Base-by-base conservation (phyloP, 2,113 vertebrate species). In the Sigmodon hispidus region DNA sequence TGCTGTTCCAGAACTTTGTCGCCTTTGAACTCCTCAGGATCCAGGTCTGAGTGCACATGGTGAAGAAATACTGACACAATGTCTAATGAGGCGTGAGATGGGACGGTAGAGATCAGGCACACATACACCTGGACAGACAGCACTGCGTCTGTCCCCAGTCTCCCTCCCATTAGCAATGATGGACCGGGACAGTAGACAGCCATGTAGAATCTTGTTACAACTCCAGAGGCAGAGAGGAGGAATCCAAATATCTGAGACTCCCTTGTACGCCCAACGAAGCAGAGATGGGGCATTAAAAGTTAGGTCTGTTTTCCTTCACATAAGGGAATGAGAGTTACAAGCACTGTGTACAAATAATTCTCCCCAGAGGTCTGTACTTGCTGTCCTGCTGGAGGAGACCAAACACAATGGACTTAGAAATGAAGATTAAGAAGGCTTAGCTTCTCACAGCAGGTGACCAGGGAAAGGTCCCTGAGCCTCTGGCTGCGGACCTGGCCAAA, bases 401-500 rank as follows among this genome's bases (percentile, higher is more conserved):
- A 34, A 50, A 65, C 16, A 13, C 9, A 55, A 36, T 36, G 9
- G 4, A 5, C 12, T 24, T 36, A 13, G 8, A 21, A 75, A 29
- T 43, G 43, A 57, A 34, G 4, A 0, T 5, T 21, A 69, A 19
- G 21, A 31, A 89, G 22, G 21, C 21, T 26, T 52, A 26, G 45
- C 17, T 22, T 63, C 13, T 12, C n/a, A 57, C 17, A 17, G 73
- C 67, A 52, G 61, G 50, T 5, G 7, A 15, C 31, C 61, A 61
- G 72, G 52, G 36, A 26, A 81, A 57, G 13, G 26, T 36, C 24
- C 80, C 24, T 61, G 16, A 12, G 36, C 0, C n/a, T 16, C n/a
- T 52, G 3, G 0, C 0, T 59, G 26, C 24, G 0, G 7, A 6
- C 40, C 10, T 48, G 31, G 4, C 19, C 2, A 16, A n/a, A 7